Percentiles rank a stretch among this genome's conserved stretches.
Evolutionary conservation across 2,113 vertebrate species (phyloP).

Genomic region (Amazona vittata): DNA sequence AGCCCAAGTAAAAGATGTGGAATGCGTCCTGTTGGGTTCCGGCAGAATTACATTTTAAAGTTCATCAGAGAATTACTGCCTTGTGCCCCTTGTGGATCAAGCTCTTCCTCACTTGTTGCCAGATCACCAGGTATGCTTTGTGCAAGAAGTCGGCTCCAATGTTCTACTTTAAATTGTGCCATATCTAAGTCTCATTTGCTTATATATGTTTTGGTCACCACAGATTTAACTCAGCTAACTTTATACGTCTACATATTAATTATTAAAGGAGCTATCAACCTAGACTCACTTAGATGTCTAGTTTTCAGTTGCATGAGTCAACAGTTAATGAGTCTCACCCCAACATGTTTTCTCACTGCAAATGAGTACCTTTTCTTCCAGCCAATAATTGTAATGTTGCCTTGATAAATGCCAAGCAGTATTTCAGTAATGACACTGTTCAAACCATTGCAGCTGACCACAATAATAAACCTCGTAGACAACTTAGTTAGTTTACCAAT

Average conservation of each 20-base stretch:
- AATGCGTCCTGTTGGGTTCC: not conserved
- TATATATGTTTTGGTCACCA: not conserved
- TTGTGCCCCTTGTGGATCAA: not conserved
- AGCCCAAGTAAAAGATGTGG: not conserved
- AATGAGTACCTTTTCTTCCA: not conserved
- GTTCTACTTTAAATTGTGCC: not conserved
- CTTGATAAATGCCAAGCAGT: not conserved
- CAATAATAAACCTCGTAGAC: not conserved
- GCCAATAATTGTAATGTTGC: not conserved
- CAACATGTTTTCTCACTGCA: not conserved
- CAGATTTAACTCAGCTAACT: not conserved
- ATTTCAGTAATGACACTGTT: not conserved
- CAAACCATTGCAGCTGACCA: not conserved
- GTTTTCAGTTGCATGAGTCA: not conserved
- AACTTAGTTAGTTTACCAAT: not conserved
- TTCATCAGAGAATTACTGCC: not conserved
- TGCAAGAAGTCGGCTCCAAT: not conserved
- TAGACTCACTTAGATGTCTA: not conserved
- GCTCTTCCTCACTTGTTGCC: not conserved
- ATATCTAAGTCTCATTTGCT: not conserved
- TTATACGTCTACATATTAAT: not conserved
- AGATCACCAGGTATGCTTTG: not conserved
- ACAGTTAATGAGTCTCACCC: not conserved
- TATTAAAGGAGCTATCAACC: not conserved
- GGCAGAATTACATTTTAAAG: not conserved